Evolutionary conservation across 2,113 vertebrate species (phyloP).

Genomic region (Cephalopholis sonnerati): DNA sequence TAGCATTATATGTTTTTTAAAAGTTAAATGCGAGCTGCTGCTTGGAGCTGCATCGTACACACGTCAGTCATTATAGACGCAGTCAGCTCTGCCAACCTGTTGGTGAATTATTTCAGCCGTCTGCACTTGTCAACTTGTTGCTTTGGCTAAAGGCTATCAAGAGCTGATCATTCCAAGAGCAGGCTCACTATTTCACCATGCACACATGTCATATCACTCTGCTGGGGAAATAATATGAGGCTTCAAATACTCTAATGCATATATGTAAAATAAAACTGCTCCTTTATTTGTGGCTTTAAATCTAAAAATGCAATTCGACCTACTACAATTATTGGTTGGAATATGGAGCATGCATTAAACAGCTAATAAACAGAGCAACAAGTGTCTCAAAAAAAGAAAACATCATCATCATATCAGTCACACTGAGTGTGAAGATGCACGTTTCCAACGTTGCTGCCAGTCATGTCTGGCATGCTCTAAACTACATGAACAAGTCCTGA

Average conservation of each 20-base stretch:
- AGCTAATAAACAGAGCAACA: conserved; percentile 8
- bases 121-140: conserved; percentile 75
- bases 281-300: background rate
- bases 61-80: conserved; percentile 17
- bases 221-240: background rate
- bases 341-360: background rate
- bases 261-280: background rate
- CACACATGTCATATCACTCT: background rate
- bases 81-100: conserved; percentile 48
- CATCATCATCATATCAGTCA: conserved; percentile 45
- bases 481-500: conserved; percentile 47
- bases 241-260: background rate
- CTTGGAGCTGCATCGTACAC: conserved; percentile 16
- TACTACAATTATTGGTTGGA: background rate
- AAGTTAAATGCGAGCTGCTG: conserved; percentile 36
- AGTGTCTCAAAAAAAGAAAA: conserved; percentile 1
- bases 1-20: conserved; percentile 24
- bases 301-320: background rate
- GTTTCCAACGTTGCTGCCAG: conserved; percentile 49
- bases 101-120: conserved; percentile 45
- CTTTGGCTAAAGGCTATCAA: conserved; percentile 35
- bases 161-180: background rate
- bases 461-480: conserved; percentile 52
- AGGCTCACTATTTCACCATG: background rate
- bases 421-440: conserved; percentile 51